Percentiles rank a stretch among this genome's conserved stretches.
These are phyloP conservation scores for Conus betulinus DNA, from an alignment of 1,140 invertebrate genomes.

Conservation along the genomic window DNA sequence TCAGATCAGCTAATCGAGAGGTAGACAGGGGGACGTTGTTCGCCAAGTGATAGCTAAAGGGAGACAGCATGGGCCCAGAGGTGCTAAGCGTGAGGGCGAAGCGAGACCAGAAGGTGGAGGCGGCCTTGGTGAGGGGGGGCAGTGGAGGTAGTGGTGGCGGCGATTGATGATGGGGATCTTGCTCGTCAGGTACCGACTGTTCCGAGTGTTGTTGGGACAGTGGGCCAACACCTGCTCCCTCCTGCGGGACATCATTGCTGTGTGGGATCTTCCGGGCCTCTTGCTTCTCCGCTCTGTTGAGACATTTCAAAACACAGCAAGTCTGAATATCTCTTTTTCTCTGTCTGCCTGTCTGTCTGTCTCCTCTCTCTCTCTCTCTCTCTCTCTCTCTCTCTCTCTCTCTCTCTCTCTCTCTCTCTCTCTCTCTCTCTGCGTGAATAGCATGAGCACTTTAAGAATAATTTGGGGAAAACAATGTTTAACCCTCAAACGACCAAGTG, in stretches of 20 bases:
- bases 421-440: too few species aligned
- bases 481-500: too few species aligned
- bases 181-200: background rate
- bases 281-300: too few species aligned
- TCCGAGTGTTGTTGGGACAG: background rate
- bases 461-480: too few species aligned
- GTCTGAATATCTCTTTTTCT: background rate
- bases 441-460: too few species aligned
- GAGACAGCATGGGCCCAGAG: background rate
- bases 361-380: background rate
- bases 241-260: background rate
- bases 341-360: background rate
- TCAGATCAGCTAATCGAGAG: background rate
- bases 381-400: too few species aligned
- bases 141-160: background rate
- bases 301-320: background rate
- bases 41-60: too few species aligned
- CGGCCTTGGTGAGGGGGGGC: conserved; percentile 9
- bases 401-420: too few species aligned
- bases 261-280: background rate
- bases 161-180: background rate
- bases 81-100: background rate
- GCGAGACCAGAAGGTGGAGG: conserved; percentile 3
- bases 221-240: background rate
- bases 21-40: too few species aligned